Percentiles rank a stretch among this genome's conserved stretches.
Conservation (phyloP, 2,797 vertebrate species). For the Rhodeus uyekii region DNA sequence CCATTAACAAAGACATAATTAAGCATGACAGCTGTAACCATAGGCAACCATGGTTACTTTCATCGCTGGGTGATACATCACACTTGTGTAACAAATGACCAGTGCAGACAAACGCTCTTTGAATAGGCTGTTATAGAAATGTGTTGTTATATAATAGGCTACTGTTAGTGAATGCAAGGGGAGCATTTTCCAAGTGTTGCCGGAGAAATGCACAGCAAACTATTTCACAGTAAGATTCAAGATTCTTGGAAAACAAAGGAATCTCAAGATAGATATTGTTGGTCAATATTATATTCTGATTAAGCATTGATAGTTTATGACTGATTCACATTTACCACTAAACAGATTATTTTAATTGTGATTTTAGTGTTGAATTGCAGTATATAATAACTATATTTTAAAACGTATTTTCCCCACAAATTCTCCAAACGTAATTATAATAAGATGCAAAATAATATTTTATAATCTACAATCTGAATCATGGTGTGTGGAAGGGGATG, state of each 20-base stretch:
- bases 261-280: neutral
- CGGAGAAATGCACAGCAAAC: neutral
- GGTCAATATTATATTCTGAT: neutral
- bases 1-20: slow-evolving; percentile 53
- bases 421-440: neutral
- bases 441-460: neutral
- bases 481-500: too few relatives aligned
- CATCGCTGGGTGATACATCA: slow-evolving; percentile 21
- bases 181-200: neutral
- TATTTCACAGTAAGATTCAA: neutral
- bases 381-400: neutral
- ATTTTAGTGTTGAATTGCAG: neutral
- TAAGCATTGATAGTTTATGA: neutral
- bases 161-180: neutral
- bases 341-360: neutral
- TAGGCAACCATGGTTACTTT: slow-evolving; percentile 38
- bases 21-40: slow-evolving; percentile 43
- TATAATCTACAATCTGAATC: neutral
- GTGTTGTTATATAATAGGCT: neutral
- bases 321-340: neutral
- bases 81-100: slow-evolving; percentile 39
- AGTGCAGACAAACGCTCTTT: neutral
- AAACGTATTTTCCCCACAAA: neutral
- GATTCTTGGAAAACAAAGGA: neutral
- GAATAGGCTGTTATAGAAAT: slow-evolving; percentile 1